These are phyloP conservation scores for Epistrophe grossulariae DNA, from an alignment of 2,888 invertebrate species.

Conservation along the genomic window DNA sequence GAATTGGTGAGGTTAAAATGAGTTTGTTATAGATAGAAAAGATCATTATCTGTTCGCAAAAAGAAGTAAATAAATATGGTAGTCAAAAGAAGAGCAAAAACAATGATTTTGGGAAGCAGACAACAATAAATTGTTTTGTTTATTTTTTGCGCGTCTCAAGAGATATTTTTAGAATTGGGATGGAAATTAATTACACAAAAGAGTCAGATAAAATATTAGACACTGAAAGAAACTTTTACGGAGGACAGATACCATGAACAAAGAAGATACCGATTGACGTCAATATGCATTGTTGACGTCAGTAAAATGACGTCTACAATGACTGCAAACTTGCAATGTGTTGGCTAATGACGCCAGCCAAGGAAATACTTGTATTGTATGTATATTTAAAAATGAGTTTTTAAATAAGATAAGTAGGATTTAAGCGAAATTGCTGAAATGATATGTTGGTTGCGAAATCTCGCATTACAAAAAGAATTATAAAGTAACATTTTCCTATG, in stretches of 20 bases:
- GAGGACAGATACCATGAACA: not conserved
- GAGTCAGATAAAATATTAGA: not conserved
- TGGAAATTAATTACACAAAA: conserved; percentile 55
- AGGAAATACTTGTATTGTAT: too few relatives aligned
- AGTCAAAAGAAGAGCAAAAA: conserved; percentile 44
- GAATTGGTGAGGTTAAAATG: not conserved
- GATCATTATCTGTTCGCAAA: conserved; percentile 11
- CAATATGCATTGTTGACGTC: not conserved
- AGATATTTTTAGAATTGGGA: conserved; percentile 53
- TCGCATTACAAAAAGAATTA: too few relatives aligned
- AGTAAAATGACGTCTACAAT: not conserved
- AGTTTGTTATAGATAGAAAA: conserved; percentile 3
- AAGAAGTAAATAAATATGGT: conserved; percentile 13
- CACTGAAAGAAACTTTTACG: conserved; percentile 25
- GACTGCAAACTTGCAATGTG: not conserved
- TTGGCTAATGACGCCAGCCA: not conserved
- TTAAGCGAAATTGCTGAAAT: too few relatives aligned
- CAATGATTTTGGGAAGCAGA: conserved; percentile 42
- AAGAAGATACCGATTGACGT: not conserved
- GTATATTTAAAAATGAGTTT: too few relatives aligned
- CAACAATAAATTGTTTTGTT: conserved; percentile 57
- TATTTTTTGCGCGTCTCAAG: not conserved
- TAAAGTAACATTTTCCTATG: too few relatives aligned
- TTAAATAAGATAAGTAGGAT: too few relatives aligned
- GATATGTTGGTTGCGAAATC: too few relatives aligned